phyloP scores from a whole-genome alignment of 2,113 vertebrate genomes.

The Festucalex cinctus region DNA sequence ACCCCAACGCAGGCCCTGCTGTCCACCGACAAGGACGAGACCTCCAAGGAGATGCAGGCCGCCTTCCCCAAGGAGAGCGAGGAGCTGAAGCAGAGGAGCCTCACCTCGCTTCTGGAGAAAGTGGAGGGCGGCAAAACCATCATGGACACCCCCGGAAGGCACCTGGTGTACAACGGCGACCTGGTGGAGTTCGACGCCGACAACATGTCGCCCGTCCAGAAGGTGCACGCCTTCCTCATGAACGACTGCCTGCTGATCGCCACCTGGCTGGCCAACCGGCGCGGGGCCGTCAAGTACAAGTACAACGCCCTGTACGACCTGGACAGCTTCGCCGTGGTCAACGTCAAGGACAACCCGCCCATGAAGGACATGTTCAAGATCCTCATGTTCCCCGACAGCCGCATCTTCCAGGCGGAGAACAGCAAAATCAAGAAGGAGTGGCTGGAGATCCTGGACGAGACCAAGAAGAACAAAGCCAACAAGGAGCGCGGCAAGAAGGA shows the following conservation, averaged over 20 bases:
- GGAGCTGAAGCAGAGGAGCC: conserved; percentile 88
- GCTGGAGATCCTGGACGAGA: conserved; percentile 94
- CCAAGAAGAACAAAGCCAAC: conserved; percentile 86
- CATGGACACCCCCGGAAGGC: conserved; percentile 89
- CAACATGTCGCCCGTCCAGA: conserved; percentile 91
- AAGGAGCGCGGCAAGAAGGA: conserved; percentile 83
- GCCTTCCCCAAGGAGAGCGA: conserved; percentile 84
- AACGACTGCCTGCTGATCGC: conserved; percentile 94
- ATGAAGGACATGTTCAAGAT: conserved; percentile 99
- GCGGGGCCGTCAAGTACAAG: conserved; percentile 84
- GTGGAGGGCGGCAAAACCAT: conserved; percentile 94
- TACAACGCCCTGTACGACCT: conserved; percentile 90
- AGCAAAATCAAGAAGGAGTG: conserved; percentile 98
- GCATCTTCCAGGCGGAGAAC: conserved; percentile 97
- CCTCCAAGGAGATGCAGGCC: conserved; percentile 80
- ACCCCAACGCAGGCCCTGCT: conserved; percentile 73
- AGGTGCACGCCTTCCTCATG: conserved; percentile 96
- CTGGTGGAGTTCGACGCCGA: conserved; percentile 92
- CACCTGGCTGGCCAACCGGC: conserved; percentile 86
- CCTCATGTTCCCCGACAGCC: conserved; percentile 95
- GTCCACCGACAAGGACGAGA: conserved; percentile 77
- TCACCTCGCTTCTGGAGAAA: conserved; percentile 94
- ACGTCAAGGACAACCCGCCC: conserved; percentile 96
- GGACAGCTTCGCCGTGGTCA: conserved; percentile 90
- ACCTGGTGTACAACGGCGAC: conserved; percentile 95